These are phyloP conservation scores for Falco punctatus DNA, from an alignment of 2,113 vertebrate genomes.

Conservation along the genomic window DNA sequence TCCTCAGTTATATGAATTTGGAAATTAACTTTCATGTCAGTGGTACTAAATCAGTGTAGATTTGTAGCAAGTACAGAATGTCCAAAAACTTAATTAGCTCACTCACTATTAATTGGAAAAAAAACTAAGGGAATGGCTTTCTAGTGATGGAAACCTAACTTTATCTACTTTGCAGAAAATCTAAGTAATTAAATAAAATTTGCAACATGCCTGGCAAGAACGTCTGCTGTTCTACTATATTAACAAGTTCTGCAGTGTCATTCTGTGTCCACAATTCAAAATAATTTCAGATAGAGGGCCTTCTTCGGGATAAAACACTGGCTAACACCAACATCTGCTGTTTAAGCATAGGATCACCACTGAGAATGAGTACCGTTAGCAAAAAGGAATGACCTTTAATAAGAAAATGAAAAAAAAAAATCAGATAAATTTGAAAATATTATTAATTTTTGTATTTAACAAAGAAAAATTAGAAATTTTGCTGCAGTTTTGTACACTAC, in stretches of 20 bases:
- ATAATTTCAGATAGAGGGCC: neutral
- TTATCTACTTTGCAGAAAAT: neutral
- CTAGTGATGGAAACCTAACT: neutral
- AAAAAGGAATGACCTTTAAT: neutral
- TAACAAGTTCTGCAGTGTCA: neutral
- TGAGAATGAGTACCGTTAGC: neutral
- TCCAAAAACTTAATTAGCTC: neutral
- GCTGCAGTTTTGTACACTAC: neutral
- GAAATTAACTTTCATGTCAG: slow-evolving; percentile 23
- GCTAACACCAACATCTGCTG: neutral
- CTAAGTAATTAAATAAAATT: neutral
- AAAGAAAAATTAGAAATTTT: neutral
- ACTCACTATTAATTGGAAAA: slow-evolving; percentile 19
- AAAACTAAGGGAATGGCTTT: neutral
- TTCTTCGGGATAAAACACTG: neutral
- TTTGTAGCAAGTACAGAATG: neutral
- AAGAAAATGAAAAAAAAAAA: neutral
- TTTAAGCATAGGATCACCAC: neutral
- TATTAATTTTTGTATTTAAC: neutral
- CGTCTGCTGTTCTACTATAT: neutral
- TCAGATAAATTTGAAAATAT: neutral
- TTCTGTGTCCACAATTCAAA: neutral
- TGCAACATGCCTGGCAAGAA: neutral
- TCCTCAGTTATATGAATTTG: neutral
- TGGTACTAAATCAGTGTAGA: neutral